These are phyloP conservation scores for Ochropleura leucogaster DNA, from an alignment of 2,888 invertebrate species.

Conservation along the genomic window DNA sequence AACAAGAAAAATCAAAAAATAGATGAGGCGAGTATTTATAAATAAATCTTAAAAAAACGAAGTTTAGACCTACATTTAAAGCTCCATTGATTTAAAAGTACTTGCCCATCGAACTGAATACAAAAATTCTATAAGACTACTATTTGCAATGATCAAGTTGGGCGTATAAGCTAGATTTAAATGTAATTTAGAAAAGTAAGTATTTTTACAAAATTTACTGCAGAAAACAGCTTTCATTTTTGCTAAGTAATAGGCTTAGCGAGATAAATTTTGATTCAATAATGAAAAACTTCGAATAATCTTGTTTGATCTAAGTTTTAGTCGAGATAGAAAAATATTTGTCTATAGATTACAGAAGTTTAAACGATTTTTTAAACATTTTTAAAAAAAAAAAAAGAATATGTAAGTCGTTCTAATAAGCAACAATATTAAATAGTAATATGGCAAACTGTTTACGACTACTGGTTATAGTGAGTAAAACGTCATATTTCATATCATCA, in stretches of 20 bases:
- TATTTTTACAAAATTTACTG: slow-evolving; percentile 3
- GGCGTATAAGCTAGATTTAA: slow-evolving; percentile 22
- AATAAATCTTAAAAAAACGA: no score
- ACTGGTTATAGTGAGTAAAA: no score
- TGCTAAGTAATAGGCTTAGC: slow-evolving; percentile 44
- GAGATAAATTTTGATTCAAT: slow-evolving; percentile 24
- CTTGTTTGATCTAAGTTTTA: slow-evolving; percentile 10
- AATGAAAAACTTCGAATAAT: slow-evolving; percentile 29
- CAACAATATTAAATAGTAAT: no score
- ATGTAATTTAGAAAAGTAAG: slow-evolving; percentile 6
- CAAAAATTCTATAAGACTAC: not conserved
- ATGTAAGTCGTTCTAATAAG: no score
- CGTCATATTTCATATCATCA: no score
- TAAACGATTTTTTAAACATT: not conserved
- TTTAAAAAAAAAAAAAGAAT: not conserved
- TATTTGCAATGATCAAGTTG: not conserved
- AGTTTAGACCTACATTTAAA: no score
- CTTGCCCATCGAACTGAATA: not conserved
- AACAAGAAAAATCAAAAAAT: no score
- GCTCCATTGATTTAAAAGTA: not conserved
- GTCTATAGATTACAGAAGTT: not conserved
- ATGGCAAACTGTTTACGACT: no score
- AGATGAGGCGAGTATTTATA: no score
- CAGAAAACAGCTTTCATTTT: slow-evolving; percentile 36
- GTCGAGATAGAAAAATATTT: slow-evolving; percentile 2